A percentile compares a stretch with the other conserved stretches of the same genome.
phyloP scores from a whole-genome alignment of 2,888 invertebrate genomes.

The Drosophila diplacantha region DNA sequence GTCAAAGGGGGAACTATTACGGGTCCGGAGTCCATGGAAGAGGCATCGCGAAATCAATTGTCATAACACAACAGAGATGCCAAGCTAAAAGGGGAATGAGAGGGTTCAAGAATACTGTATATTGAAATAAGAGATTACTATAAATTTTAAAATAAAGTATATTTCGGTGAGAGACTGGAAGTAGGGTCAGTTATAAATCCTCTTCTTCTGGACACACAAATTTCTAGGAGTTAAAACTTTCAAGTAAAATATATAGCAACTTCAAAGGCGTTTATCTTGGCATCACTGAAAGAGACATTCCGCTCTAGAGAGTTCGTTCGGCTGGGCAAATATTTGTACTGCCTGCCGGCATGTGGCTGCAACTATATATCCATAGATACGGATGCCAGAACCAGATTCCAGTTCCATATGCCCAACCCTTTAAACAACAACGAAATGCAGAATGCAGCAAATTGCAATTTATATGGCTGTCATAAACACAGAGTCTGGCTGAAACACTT shows the following conservation, averaged over 20 bases:
- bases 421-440: constrained; percentile 42
- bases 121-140: background rate
- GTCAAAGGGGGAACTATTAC: constrained; percentile 33
- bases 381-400: constrained; percentile 19
- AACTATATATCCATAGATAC: constrained; percentile 21
- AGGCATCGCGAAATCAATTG: constrained; percentile 48
- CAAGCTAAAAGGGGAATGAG: too few species aligned
- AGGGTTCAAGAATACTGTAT: background rate
- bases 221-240: background rate
- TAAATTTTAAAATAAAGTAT: background rate
- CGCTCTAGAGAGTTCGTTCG: constrained; percentile 27
- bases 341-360: constrained; percentile 62
- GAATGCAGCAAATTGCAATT: constrained; percentile 61
- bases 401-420: constrained; percentile 51
- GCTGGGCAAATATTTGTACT: constrained; percentile 66
- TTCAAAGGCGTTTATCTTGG: background rate
- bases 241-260: background rate
- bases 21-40: constrained; percentile 23
- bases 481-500: constrained; percentile 49
- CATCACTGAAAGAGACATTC: constrained; percentile 14
- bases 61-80: constrained; percentile 34
- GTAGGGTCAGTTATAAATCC: background rate
- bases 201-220: background rate
- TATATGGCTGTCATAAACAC: constrained; percentile 69
- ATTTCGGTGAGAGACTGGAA: background rate